Evolutionary conservation across 2,797 vertebrate genomes (phyloP), one percentile per base, ranked within the genome.

Genomic region (Pyrrhura leucotis): DNA sequence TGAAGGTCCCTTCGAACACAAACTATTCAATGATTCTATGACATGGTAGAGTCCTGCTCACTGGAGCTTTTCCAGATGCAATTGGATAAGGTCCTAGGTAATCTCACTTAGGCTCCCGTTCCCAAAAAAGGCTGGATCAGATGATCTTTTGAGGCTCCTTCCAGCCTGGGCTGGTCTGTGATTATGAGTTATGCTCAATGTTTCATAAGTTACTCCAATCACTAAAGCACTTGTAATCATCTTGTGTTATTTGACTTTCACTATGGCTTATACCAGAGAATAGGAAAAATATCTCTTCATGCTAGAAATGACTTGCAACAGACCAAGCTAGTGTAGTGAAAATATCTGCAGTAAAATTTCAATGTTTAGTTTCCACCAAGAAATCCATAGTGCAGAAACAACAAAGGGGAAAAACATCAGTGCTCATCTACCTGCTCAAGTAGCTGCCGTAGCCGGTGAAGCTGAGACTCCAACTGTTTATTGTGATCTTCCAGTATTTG

Each of bases 401-500:
- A 56, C 10, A 31, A 0, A 3, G 7, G 35, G 12, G 14, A 14
- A 77, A 68, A 74, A 35, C 17, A 50, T 10, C 10, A 26, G 54
- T 3, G 19, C 22, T 8, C 15, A 51, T n/a, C 31, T 97, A 99
- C 99, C 99, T 99, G 99, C 95, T 99, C 99, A 71, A 99, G 98
- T 9, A 99, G 98, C 97, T 99, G 99, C 48, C 99, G 98, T 39
- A 99, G 98, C 42, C 99, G 98, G 78, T 99, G 98, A 53, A 99
- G 99, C 97, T 99, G 99, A 48, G 99, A 99, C 97, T 99, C 99
- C 96, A 99, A 40, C 75, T 99, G 99, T 67, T 99, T 99, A 96
- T 99, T 99, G 97, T 99, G 99, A 95, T 99, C 99, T 98, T 99
- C 99, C 93, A 99, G 91, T 95, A 99, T 99, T 96, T 99, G 99